These are phyloP conservation scores for Thermophis baileyi DNA, from an alignment of 2,113 vertebrate genomes.

Conservation along the genomic window DNA sequence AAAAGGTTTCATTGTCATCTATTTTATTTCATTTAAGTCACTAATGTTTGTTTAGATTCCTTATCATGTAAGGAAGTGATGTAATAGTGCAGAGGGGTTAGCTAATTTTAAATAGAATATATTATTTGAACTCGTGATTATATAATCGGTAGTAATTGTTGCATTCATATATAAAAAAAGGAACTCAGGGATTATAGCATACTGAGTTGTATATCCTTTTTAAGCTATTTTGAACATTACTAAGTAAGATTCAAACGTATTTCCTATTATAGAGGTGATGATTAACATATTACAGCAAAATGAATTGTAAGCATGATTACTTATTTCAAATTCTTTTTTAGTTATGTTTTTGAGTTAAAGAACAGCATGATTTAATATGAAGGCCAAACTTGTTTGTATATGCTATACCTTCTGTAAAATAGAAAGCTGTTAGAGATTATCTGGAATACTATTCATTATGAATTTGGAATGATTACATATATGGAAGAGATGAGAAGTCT, in stretches of 20 bases:
- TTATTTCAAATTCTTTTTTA: not conserved
- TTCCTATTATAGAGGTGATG: not conserved
- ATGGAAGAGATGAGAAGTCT: not conserved
- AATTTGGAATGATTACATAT: not conserved
- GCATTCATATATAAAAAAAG: not conserved
- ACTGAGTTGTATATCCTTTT: not conserved
- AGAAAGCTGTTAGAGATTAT: not conserved
- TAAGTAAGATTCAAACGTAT: not conserved
- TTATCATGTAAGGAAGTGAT: conserved; percentile 22
- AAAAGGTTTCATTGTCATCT: conserved; percentile 10
- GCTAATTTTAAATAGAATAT: not conserved
- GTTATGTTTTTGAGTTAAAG: not conserved
- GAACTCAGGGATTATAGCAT: not conserved
- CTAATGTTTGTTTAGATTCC: conserved; percentile 23
- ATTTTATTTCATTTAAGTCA: conserved; percentile 25
- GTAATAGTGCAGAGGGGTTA: conserved; percentile 12
- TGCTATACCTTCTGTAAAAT: not conserved
- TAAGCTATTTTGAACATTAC: not conserved
- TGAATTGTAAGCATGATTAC: rapidly evolving
- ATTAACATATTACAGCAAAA: not conserved
- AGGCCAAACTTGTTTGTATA: not conserved
- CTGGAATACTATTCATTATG: not conserved
- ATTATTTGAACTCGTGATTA: not conserved
- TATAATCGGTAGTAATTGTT: not conserved
- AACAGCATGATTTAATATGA: not conserved